Evolutionary conservation across 2,797 vertebrate genomes (phyloP).

Genomic region (Picus viridis): DNA sequence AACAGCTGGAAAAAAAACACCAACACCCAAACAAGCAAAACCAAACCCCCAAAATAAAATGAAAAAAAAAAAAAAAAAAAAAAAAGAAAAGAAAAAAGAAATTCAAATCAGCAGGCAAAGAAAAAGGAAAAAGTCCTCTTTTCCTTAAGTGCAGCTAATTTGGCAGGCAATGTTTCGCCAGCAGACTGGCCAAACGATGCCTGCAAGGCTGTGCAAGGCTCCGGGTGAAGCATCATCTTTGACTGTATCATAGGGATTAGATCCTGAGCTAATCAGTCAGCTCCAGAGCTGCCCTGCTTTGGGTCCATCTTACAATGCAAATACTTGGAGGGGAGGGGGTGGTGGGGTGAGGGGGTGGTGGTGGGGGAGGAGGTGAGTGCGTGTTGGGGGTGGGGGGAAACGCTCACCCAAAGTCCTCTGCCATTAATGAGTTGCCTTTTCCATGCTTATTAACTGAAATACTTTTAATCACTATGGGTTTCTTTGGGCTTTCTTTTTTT

Average conservation of each 20-base stretch:
- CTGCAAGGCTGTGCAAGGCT: conserved; percentile 18
- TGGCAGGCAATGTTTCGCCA: conserved; percentile 46
- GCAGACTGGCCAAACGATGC: conserved; percentile 37
- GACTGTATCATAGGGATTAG: conserved; percentile 51
- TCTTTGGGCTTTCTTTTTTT: no score
- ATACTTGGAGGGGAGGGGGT: not conserved
- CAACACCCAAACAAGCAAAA: no score
- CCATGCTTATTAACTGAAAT: conserved; percentile 69
- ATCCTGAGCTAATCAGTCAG: conserved; percentile 62
- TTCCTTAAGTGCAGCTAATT: conserved; percentile 49
- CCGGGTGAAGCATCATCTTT: not conserved
- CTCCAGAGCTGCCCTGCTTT: conserved; percentile 41
- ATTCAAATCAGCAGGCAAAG: conserved; percentile 10
- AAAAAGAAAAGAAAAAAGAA: no score
- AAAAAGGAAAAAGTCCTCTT: conserved; percentile 4
- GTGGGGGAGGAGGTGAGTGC: no score
- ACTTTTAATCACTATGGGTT: conserved; percentile 56
- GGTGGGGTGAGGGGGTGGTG: no score
- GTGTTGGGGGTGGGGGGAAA: conserved; percentile 28
- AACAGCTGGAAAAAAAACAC: conserved; percentile 19
- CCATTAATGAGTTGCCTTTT: conserved; percentile 71
- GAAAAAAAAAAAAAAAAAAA: not conserved
- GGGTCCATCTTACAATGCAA: conserved; percentile 66
- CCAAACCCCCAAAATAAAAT: no score
- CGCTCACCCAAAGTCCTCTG: conserved; percentile 32